Evolutionary conservation across 2,888 invertebrate genomes (phyloP).

Genomic region (Acleris holmiana): DNA sequence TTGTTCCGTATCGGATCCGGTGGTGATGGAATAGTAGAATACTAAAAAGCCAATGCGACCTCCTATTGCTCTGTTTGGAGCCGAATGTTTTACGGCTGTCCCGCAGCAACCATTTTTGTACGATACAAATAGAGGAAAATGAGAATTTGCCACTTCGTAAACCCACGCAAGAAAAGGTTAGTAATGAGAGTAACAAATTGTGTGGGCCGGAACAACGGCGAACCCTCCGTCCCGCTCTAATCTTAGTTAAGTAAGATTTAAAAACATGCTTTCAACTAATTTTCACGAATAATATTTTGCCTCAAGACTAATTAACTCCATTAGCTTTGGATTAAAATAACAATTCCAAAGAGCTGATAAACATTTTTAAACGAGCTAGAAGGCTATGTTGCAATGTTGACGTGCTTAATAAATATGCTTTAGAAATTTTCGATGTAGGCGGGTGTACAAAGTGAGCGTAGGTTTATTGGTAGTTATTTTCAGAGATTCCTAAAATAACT

Average conservation of each 20-base stretch:
- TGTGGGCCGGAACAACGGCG: slow-evolving; percentile 23
- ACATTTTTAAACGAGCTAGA: too few relatives aligned
- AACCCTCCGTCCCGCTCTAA: slow-evolving; percentile 17
- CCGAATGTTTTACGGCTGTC: slow-evolving; percentile 20
- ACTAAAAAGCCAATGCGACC: slow-evolving; percentile 13
- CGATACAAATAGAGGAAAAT: not conserved
- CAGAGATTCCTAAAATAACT: slow-evolving; percentile 14
- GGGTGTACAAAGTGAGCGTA: not conserved
- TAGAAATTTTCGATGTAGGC: not conserved
- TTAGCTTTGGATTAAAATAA: too few relatives aligned
- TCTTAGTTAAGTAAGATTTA: slow-evolving; percentile 18
- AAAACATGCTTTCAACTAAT: slow-evolving; percentile 5
- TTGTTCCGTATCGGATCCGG: slow-evolving; percentile 22
- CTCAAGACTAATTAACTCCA: too few relatives aligned
- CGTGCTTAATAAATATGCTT: too few relatives aligned
- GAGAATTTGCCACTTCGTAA: slow-evolving; percentile 26
- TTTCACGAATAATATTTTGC: not conserved
- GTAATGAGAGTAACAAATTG: slow-evolving; percentile 34
- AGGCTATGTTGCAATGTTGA: too few relatives aligned
- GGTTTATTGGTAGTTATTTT: slow-evolving; percentile 11
- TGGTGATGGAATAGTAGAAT: slow-evolving; percentile 10
- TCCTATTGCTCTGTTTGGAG: slow-evolving; percentile 23
- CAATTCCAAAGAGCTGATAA: too few relatives aligned
- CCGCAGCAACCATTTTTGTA: slow-evolving; percentile 20
- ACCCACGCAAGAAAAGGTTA: slow-evolving; percentile 27